Evolutionary conservation across 2,888 invertebrate species (phyloP), one percentile per base, ranked within the genome.

Genomic region (Slavum lentiscoides): DNA sequence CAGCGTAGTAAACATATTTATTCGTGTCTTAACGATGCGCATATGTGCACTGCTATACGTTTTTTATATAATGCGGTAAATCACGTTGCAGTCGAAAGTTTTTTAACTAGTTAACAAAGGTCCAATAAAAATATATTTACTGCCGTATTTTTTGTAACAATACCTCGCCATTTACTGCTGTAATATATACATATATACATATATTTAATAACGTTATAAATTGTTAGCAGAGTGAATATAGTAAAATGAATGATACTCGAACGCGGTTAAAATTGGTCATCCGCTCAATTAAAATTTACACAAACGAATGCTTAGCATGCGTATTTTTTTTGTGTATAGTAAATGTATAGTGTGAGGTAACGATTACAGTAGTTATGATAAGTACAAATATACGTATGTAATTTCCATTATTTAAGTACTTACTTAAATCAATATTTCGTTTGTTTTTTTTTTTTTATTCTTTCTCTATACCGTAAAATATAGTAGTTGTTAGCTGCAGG

Each of bases 91-190:
- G 19, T 67, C 15, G 21, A 21, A 23, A 39, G 58, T 72, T 74
- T 68, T n/a, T 74, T 67, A 75, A 75, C 75, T 75, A 75, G 75
- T 30, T 67, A 75, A 75, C 75, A 75, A 75, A 75, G 67, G 75
- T 67, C 75, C 67, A 75, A 75, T 75, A 75, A 75, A 74, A 75
- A 74, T 66, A 74, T 39, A 23, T 58, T 37, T 43, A 23, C 43
- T 67, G 43, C 23, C 43, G 39, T 75, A 75, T 67, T 75, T 75
- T 75, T 43, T 39, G 67, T 75, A 67, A 75, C 75, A 75, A 67
- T 75, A 75, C 75, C 43, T 67, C 67, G 67, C 66, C 74, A 74
- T 67, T 67, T 75, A 75, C 66, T 66, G 39, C n/a, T 58, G 74
- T 74, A 19, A 55, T 67, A 58, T 68, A 59, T 59, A 61, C 23